Conservation (phyloP, 1,140 invertebrate genomes). For the Sycobia sp. region DNA sequence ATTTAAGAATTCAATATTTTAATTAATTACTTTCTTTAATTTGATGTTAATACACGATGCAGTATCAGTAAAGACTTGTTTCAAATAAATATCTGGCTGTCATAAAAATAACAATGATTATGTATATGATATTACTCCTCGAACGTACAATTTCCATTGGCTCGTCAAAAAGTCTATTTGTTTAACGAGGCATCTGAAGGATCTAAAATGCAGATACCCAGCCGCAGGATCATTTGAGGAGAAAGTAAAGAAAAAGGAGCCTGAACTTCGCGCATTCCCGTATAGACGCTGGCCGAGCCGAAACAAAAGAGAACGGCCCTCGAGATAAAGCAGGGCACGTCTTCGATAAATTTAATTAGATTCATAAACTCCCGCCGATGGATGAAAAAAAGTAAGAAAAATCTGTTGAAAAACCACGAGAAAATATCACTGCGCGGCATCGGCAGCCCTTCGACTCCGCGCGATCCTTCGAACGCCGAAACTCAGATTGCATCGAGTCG, state of each 20-base stretch:
- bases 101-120: no score
- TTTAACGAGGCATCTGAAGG: constrained; percentile 22
- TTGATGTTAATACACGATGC: no score
- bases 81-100: no score
- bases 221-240: not conserved
- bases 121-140: no score
- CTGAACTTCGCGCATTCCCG: no score
- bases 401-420: not conserved
- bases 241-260: not conserved
- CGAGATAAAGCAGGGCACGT: constrained; percentile 13
- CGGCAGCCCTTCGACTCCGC: not conserved
- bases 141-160: constrained; percentile 6
- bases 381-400: constrained; percentile 1
- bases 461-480: not conserved
- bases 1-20: no score
- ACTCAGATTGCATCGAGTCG: constrained; percentile 21
- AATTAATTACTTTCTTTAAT: no score
- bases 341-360: constrained; percentile 36
- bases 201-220: constrained; percentile 27
- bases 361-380: constrained; percentile 28
- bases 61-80: no score
- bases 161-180: constrained; percentile 14
- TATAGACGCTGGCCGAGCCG: not conserved
- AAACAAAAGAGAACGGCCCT: constrained; percentile 33
- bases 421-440: constrained; percentile 11